Evolutionary conservation across 2,888 invertebrate species (phyloP).

Genomic region (Xestia c-nigrum): DNA sequence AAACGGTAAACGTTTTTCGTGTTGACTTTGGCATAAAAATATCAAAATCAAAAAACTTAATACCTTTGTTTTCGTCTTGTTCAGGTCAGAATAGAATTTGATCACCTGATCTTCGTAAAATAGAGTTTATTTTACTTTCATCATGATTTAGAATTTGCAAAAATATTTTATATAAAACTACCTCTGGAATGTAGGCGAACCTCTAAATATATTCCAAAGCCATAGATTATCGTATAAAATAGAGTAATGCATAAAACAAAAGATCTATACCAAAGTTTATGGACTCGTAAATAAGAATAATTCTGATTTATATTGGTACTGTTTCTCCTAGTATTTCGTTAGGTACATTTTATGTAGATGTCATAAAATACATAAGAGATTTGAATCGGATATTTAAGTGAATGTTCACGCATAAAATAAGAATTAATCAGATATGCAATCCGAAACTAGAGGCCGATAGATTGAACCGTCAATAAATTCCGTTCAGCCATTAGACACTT

Average conservation of each 20-base stretch:
- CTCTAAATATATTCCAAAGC: constrained; percentile 22
- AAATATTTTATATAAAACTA: constrained; percentile 18
- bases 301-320: constrained; percentile 37
- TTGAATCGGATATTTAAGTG: constrained; percentile 37
- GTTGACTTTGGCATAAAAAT: constrained; percentile 24
- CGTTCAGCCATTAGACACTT: constrained; percentile 30
- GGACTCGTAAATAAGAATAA: constrained; percentile 50
- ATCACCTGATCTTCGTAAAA: constrained; percentile 15
- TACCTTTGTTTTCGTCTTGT: constrained; percentile 31
- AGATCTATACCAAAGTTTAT: constrained; percentile 40
- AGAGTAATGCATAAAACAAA: constrained; percentile 47
- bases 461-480: constrained; percentile 44
- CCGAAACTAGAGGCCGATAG: constrained; percentile 24
- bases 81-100: constrained; percentile 31
- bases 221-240: constrained; percentile 12
- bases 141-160: constrained; percentile 13
- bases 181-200: constrained; percentile 8
- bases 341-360: constrained; percentile 40
- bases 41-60: constrained; percentile 12
- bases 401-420: constrained; percentile 53
- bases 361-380: constrained; percentile 53
- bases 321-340: constrained; percentile 47
- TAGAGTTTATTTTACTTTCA: constrained; percentile 26
- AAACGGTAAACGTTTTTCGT: constrained; percentile 10
- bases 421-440: constrained; percentile 51